Conservation (phyloP, 2,888 invertebrate genomes). For the Amphiduros pacificus region DNA sequence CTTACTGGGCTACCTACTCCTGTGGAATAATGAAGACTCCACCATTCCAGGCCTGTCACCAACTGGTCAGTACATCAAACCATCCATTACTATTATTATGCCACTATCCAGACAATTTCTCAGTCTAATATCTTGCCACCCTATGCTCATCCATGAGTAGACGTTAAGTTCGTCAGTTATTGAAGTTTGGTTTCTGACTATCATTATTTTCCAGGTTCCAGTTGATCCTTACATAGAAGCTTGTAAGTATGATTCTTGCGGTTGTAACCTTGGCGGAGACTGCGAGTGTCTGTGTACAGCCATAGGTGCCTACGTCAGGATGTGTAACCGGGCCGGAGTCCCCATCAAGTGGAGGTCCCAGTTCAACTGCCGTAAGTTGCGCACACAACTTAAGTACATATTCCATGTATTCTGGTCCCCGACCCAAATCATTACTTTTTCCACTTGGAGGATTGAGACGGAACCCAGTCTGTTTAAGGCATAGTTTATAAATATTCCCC, state of each 20-base stretch:
- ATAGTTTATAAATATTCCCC: too few relatives aligned
- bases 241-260: slow-evolving; percentile 85
- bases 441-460: too few relatives aligned
- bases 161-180: too few relatives aligned
- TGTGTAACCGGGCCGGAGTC: slow-evolving; percentile 77
- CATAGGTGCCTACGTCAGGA: slow-evolving; percentile 83
- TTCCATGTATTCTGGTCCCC: too few relatives aligned
- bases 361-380: slow-evolving; percentile 71
- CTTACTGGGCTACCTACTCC: slow-evolving; percentile 76
- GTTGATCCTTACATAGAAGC: slow-evolving; percentile 26
- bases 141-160: too few relatives aligned
- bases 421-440: too few relatives aligned
- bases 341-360: slow-evolving; percentile 80
- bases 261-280: slow-evolving; percentile 86
- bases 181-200: not conserved
- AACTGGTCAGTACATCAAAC: slow-evolving; percentile 71
- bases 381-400: too few relatives aligned
- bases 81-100: too few relatives aligned
- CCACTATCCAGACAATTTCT: too few relatives aligned
- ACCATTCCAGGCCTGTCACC: slow-evolving; percentile 76
- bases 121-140: too few relatives aligned
- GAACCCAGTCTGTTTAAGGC: too few relatives aligned
- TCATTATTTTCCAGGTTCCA: slow-evolving; percentile 15
- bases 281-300: slow-evolving; percentile 88
- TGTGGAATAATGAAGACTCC: slow-evolving; percentile 77